Conservation (phyloP, 2,888 invertebrate species). For the Aporophyla nigra region DNA sequence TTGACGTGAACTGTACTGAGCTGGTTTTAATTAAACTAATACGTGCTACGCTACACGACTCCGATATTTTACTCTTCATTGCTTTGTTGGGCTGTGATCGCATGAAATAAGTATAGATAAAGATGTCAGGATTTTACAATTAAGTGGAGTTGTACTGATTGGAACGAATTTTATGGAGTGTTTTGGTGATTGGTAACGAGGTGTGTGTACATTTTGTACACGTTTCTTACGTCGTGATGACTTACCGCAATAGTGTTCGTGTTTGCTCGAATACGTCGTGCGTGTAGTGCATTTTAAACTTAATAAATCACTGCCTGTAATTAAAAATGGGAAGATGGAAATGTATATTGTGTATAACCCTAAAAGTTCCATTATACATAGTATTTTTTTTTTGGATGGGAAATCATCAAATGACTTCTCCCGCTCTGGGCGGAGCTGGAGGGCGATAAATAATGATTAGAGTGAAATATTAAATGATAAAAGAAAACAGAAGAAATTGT, state of each 20-base stretch:
- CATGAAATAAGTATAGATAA: conserved; percentile 20
- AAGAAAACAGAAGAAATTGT: too few relatives aligned
- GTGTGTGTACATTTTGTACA: not conserved
- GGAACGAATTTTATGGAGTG: conserved; percentile 37
- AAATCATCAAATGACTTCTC: too few relatives aligned
- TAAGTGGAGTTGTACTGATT: conserved; percentile 10
- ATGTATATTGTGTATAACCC: not conserved
- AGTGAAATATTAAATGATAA: too few relatives aligned
- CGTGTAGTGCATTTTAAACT: not conserved
- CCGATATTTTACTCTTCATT: conserved; percentile 61
- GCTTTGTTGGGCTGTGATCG: conserved; percentile 46
- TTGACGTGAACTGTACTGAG: conserved; percentile 49
- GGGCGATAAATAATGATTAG: too few relatives aligned
- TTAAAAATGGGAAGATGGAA: not conserved
- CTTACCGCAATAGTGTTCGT: not conserved
- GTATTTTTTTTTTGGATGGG: too few relatives aligned
- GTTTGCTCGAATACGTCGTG: not conserved
- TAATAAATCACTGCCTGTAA: not conserved
- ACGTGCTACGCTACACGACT: conserved; percentile 64
- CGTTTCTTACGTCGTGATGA: not conserved
- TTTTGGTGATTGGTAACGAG: conserved; percentile 11
- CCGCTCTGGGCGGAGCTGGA: too few relatives aligned
- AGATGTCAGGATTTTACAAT: conserved; percentile 37
- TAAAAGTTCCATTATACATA: not conserved
- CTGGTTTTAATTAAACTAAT: conserved; percentile 65